These are phyloP conservation scores for Drosophila lacicola DNA, from an alignment of 2,888 invertebrate species.

Conservation along the genomic window DNA sequence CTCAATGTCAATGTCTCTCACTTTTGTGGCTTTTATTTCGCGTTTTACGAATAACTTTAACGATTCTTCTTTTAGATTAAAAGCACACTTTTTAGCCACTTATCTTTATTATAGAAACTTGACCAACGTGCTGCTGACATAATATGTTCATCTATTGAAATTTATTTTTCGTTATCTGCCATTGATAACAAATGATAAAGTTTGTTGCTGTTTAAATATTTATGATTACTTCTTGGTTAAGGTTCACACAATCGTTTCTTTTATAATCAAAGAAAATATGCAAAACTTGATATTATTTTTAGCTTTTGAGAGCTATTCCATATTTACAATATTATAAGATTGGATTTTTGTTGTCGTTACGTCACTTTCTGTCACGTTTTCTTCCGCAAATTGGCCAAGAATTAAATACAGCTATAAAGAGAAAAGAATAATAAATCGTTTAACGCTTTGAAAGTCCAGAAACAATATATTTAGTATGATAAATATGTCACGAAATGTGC, in stretches of 20 bases:
- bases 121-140: constrained; percentile 42
- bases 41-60: constrained; percentile 21
- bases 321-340: too few species aligned
- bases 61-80: constrained; percentile 31
- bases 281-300: too few species aligned
- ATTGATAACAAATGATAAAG: constrained; percentile 1
- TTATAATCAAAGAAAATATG: background rate
- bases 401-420: too few species aligned
- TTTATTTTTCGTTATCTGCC: constrained; percentile 8
- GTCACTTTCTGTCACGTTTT: too few species aligned
- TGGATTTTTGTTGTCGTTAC: too few species aligned
- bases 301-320: too few species aligned
- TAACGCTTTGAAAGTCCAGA: too few species aligned
- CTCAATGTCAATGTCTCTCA: constrained; percentile 66
- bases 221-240: background rate
- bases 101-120: constrained; percentile 6
- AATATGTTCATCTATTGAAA: constrained; percentile 20
- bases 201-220: background rate
- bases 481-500: too few species aligned
- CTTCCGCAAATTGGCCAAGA: too few species aligned
- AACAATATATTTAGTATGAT: too few species aligned
- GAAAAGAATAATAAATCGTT: too few species aligned
- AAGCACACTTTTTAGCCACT: constrained; percentile 8
- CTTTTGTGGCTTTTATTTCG: constrained; percentile 13
- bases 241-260: background rate